Evolutionary conservation across 2,888 invertebrate species (phyloP), one percentile per base, ranked within the genome.

Genomic region (Caenorhabditis sp.): DNA sequence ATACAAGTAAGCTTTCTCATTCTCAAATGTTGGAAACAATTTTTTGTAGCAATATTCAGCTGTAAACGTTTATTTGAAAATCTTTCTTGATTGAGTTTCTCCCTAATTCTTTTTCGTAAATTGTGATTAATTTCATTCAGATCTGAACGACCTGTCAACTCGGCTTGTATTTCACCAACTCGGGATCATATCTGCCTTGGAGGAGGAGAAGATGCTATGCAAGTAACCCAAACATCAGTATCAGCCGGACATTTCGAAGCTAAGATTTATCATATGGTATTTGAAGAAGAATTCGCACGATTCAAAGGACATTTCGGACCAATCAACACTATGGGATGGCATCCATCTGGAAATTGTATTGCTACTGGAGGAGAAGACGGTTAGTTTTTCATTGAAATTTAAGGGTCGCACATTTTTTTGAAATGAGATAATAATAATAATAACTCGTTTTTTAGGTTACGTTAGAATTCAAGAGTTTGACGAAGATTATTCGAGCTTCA

Each of bases 221-320:
- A 95, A 87, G 87, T 88, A 54, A 96, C 96, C 56, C 95, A 95
- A 1, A 97, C 96, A 0, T 94, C 95, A 0, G 92, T 95, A 0
- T 91, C 94, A 83, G 92, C 94, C 74, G 99, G 97, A 63, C 97
- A 97, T 90, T 99, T 99, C 88, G 97, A 99, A 89, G 95, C 93
- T 12, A 93, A 89, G 63, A 95, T 97, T 90, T 97, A 93, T 91
- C 95, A 97, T 89, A 90, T 95, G 85, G 93, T 97, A 26, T 97
- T 95, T 89, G 96, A 96, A 90, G 95, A 97, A 88, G 97, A 97
- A 88, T 97, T 97, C 89, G 96, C 93, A 0, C 91, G 95, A 72
- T 93, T 99, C n/a, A 99, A 97, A 74, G 97, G 97, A 67, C 99
- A 99, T 90, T 99, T 99, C 88, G 99, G 99, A 84, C 99, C 99